Evolutionary conservation across 2,797 vertebrate species (phyloP).

Genomic region (Leptoclinus maculatus): DNA sequence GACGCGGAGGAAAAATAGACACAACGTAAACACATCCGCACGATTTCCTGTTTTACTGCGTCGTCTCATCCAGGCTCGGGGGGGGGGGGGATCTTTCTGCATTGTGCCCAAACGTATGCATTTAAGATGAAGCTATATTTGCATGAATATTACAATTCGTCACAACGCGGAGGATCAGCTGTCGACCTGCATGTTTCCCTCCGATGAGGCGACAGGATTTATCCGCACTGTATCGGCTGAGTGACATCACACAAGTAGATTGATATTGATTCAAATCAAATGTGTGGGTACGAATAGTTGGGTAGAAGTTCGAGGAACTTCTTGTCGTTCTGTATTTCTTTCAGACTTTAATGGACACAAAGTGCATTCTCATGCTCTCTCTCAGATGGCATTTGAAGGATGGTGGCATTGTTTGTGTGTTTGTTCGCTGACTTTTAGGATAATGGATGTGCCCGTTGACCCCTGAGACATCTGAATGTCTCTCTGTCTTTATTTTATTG

Average conservation of each 20-base stretch:
- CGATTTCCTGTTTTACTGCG: slow-evolving; percentile 57
- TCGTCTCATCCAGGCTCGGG: slow-evolving; percentile 22
- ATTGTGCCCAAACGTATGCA: slow-evolving; percentile 50
- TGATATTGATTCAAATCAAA: slow-evolving; percentile 63
- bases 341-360: slow-evolving; percentile 31
- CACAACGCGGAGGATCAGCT: slow-evolving; percentile 32
- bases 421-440: slow-evolving; percentile 57
- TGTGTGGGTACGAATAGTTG: slow-evolving; percentile 44
- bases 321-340: slow-evolving; percentile 12
- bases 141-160: slow-evolving; percentile 65
- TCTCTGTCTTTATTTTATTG: slow-evolving; percentile 36
- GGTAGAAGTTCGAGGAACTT: slow-evolving; percentile 15
- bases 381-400: slow-evolving; percentile 62
- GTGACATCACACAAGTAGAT: slow-evolving; percentile 63
- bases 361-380: slow-evolving; percentile 67
- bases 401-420: slow-evolving; percentile 14
- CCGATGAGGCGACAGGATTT: slow-evolving; percentile 56
- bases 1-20: slow-evolving; percentile 67
- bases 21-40: slow-evolving; percentile 61
- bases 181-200: slow-evolving; percentile 42
- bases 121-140: slow-evolving; percentile 61
- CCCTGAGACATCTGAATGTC: slow-evolving; percentile 35
- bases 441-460: slow-evolving; percentile 60
- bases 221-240: slow-evolving; percentile 20
- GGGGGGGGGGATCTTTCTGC: slow-evolving; percentile 31